Evolutionary conservation across 2,797 vertebrate genomes (phyloP).

Genomic region (Adrianichthys oophorus): DNA sequence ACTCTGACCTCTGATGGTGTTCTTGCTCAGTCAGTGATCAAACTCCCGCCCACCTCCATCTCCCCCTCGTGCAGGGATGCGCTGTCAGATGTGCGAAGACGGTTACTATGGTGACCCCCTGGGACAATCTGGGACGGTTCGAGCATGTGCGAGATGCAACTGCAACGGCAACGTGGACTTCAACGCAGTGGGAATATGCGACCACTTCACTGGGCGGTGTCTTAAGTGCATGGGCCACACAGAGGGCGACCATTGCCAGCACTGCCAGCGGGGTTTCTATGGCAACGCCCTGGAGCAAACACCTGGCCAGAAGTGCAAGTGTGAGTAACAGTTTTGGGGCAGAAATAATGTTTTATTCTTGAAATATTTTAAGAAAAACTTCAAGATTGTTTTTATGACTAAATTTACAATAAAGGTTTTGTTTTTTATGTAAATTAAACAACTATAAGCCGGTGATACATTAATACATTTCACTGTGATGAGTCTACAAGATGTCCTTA

Average conservation of each 20-base stretch:
- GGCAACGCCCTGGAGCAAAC: slow-evolving; percentile 76
- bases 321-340: slow-evolving; percentile 72
- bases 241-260: slow-evolving; percentile 80
- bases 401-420: no score
- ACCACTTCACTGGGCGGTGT: slow-evolving; percentile 83
- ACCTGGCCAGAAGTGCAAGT: slow-evolving; percentile 71
- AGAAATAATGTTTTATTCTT: not conserved
- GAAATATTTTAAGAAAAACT: not conserved
- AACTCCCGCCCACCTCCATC: slow-evolving; percentile 8
- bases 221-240: slow-evolving; percentile 88
- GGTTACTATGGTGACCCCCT: slow-evolving; percentile 90
- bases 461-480: no score
- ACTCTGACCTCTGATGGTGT: slow-evolving; percentile 16
- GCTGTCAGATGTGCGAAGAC: slow-evolving; percentile 90
- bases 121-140: slow-evolving; percentile 72
- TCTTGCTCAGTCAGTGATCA: slow-evolving; percentile 14
- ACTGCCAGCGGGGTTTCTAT: slow-evolving; percentile 82
- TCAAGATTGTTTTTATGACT: no score
- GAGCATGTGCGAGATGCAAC: slow-evolving; percentile 79
- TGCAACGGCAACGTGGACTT: slow-evolving; percentile 87
- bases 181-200: slow-evolving; percentile 87
- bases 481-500: no score
- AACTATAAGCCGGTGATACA: no score
- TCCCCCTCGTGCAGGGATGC: slow-evolving; percentile 75
- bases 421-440: no score